Evolutionary conservation across 2,113 vertebrate genomes (phyloP).

Genomic region (Anguilla rostrata): DNA sequence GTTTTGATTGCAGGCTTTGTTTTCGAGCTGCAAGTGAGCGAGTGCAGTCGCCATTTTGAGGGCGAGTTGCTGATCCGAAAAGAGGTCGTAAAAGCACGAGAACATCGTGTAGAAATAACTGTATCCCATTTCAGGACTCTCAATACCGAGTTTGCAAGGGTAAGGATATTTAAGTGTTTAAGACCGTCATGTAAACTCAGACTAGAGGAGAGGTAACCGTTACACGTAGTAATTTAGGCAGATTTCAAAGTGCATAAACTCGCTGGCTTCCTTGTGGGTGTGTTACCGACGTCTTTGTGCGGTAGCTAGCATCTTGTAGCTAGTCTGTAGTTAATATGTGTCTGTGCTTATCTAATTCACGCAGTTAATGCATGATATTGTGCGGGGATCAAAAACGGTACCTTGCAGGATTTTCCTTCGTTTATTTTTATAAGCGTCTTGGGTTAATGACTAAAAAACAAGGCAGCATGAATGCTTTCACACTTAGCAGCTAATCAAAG

Average conservation of each 20-base stretch:
- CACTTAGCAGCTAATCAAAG: too few species aligned
- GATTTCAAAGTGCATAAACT: conserved; percentile 6
- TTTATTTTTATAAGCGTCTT: too few species aligned
- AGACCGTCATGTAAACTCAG: conserved; percentile 32
- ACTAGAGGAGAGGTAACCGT: neutral
- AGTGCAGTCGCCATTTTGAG: neutral
- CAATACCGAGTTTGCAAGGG: conserved; percentile 34
- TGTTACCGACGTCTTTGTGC: neutral
- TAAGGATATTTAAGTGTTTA: conserved; percentile 44
- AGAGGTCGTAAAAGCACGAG: neutral
- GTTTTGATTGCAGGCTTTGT: neutral
- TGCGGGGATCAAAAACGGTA: too few species aligned
- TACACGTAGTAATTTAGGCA: neutral
- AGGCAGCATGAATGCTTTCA: too few species aligned
- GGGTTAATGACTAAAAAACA: too few species aligned
- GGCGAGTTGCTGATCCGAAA: neutral
- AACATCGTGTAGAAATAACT: neutral
- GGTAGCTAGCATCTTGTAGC: neutral
- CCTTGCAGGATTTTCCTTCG: too few species aligned
- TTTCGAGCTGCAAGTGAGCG: neutral
- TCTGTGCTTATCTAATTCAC: too few species aligned
- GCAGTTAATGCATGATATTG: too few species aligned
- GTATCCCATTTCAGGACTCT: conserved; percentile 43
- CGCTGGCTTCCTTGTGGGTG: conserved; percentile 20
- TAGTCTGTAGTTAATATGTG: neutral